phyloP scores from a whole-genome alignment of 35 echinoderm and acorn worm genomes.

The Acanthaster planci region DNA sequence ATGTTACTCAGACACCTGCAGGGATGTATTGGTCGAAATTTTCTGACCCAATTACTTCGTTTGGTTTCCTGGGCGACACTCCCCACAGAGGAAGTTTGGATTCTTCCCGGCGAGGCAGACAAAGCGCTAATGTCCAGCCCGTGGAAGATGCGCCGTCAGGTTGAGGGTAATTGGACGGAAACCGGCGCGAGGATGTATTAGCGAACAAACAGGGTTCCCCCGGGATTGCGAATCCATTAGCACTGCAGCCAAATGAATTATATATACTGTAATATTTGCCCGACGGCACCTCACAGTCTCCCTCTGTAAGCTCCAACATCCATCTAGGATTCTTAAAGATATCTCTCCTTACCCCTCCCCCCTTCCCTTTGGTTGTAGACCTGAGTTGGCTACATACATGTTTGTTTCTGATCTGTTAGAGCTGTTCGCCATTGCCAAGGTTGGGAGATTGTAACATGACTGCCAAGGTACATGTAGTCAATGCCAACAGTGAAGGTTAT shows the following conservation, averaged over 20 bases:
- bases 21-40: neutral
- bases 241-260: slow-evolving; percentile 4
- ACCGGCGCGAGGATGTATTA: slow-evolving; percentile 6
- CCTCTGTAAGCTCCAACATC: neutral
- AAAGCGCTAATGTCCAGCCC: slow-evolving; percentile 4
- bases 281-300: neutral
- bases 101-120: neutral
- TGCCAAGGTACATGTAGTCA: no score
- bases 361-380: no score
- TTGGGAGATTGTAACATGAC: no score
- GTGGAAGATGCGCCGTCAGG: neutral
- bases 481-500: no score
- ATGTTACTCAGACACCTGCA: neutral
- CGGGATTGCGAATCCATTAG: slow-evolving; percentile 10
- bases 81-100: neutral
- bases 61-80: neutral
- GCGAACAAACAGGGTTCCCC: neutral
- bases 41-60: slow-evolving; percentile 2
- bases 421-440: no score
- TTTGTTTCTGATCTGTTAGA: no score
- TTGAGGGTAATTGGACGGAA: slow-evolving; percentile 9
- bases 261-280: slow-evolving; percentile 20
- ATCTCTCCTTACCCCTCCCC: no score
- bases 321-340: neutral
- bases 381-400: no score